Base-by-base conservation (phyloP, 2,113 vertebrate genomes). In the Tragelaphus imberbis region DNA sequence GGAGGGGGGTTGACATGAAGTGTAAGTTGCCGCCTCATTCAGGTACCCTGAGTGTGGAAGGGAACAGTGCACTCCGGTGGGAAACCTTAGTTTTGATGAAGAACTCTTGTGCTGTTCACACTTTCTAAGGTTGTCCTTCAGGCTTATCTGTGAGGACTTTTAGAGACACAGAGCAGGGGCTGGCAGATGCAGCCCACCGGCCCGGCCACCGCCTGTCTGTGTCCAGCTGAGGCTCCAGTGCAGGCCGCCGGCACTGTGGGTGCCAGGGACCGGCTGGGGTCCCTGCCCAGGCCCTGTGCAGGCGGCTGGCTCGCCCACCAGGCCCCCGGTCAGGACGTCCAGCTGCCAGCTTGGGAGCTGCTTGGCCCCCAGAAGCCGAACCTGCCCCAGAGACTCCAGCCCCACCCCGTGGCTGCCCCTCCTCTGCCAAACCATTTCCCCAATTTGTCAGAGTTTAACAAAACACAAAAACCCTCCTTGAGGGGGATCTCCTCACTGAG, bases 201-300 rank as follows among this genome's bases (percentile, higher is more conserved):
- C 25, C 8, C 30, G 11, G 30, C 49, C 28, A 0, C 63, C 12
- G 2, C 44, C 79, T 56, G 21, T 36, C 47, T 85, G 33, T n/a
- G 21, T 61, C 13, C 77, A 5, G 30, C 49, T 11, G 4, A 2
- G 8, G 9, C 55, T 5, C 53, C 5, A 3, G 2, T 36, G 2
- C 4, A 51, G 53, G 27, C 13, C 21, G 51, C 75, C 14, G 9
- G 11, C 7, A 0, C 17, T 27, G 2, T 56, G 27, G 44, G 13
- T 3, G 19, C 4, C 16, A 1, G 63, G 79, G 25, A 51, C 30
- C 3, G 27, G 44, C 27, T 33, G 68, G n/a, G 16, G 21, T 49
- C 13, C 49, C 68, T 90, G 12, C 44, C 49, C 51, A 33, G 49
- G 40, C 7, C 47, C 53, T 27, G 12, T 3, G 1, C 90, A 51